Evolutionary conservation across 2,113 vertebrate species (phyloP), one percentile per base, ranked within the genome.

Genomic region (Strix aluco): DNA sequence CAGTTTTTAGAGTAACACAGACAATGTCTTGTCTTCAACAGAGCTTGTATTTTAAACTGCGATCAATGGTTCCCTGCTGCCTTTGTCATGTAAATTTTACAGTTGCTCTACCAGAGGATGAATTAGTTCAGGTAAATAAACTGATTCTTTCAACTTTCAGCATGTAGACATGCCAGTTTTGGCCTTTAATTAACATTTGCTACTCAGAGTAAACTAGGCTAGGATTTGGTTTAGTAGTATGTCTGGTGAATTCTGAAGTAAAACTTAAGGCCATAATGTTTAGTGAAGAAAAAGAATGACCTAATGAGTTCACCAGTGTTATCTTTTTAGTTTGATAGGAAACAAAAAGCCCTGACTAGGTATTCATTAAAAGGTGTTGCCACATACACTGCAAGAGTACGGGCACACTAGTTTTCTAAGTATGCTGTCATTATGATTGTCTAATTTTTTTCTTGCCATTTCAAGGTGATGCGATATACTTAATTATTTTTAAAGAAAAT

Each of bases 11-110:
- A 74, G 14, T 95, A 78, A 86, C 15, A 42, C 16, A 34, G 78
- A 46, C 54, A 17, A 47, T 78, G 8, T 94, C 87, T 91, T 98
- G 30, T 97, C 6, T 97, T 92, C 30, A 95, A 36, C 97, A 99
- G 99, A 99, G 99, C 96, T 98, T 99, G 67, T 99, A 99, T 97
- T 99, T 99, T 96, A 99, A 99, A 95, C 98, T 99, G 47, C 99
- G 99, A 9, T 99, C 99, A 15, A 99, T 99, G 99, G 98, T 99
- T 66, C 99, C 99, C 63, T 99, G 99, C 98, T 99, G 99, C 88
- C 98, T 99, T 55, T 99, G 99, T 98, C 99, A 99, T 86, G 98
- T 99, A 18, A 99, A 99, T 97, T 99, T 99, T 88, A 98, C 99
- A 25, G 99, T 99, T 21, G 99, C 99, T 36, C 98, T 99, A 63